Percentiles rank a stretch among this genome's conserved stretches.
Conservation (phyloP, 2,797 vertebrate genomes). For the Tragelaphus eurycerus region DNA sequence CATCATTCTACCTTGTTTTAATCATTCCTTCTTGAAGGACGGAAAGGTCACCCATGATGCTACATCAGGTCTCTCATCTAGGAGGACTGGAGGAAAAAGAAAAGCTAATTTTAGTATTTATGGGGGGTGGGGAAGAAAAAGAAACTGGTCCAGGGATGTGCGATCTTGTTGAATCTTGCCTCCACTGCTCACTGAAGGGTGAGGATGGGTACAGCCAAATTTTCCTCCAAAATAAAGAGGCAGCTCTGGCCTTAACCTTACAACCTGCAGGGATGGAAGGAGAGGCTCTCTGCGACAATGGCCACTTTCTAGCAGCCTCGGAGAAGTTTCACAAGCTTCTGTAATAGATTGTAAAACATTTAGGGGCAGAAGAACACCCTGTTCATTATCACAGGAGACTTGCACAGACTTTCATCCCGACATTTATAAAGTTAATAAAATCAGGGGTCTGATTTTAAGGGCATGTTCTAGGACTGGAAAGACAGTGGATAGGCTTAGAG, state of each 20-base stretch:
- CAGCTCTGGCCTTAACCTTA: background rate
- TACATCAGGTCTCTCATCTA: background rate
- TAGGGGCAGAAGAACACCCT: background rate
- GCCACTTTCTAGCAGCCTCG: background rate
- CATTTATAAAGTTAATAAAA: background rate
- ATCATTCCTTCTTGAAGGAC: background rate
- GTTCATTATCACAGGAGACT: background rate
- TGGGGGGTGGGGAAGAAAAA: background rate
- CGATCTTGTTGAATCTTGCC: background rate
- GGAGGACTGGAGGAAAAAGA: conserved; percentile 37
- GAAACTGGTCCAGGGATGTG: background rate
- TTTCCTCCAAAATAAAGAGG: background rate
- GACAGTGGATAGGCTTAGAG: background rate
- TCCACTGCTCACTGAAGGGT: background rate
- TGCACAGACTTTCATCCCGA: background rate
- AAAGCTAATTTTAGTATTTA: background rate
- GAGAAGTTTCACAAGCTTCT: background rate
- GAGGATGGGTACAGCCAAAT: background rate
- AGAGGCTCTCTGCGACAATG: no score
- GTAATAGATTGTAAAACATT: background rate
- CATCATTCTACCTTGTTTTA: background rate
- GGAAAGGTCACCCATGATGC: background rate
- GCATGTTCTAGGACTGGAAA: background rate
- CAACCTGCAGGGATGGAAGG: fast-evolving
- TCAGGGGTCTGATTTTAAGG: background rate